phyloP scores from a whole-genome alignment of 2,797 vertebrate species.

The Centropyge bicolor region DNA sequence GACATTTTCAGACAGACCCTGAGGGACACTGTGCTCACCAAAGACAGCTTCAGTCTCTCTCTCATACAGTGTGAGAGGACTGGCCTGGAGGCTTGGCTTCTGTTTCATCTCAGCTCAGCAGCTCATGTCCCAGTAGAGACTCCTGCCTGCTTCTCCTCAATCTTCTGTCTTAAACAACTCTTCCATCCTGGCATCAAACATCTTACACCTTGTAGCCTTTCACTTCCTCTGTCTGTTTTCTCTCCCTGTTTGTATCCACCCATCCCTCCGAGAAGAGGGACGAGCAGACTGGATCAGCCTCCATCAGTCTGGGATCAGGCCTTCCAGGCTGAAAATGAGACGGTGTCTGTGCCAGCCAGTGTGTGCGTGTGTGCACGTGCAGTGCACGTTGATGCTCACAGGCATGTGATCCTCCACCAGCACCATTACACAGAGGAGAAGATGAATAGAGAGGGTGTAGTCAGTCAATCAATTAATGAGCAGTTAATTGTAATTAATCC shows the following conservation, averaged over 20 bases:
- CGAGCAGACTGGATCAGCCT: constrained; percentile 25
- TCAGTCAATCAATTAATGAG: constrained; percentile 70
- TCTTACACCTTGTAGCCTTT: constrained; percentile 26
- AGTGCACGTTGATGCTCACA: constrained; percentile 23
- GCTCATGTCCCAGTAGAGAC: constrained; percentile 48
- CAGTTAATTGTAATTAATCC: constrained; percentile 71
- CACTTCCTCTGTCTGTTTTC: constrained; percentile 21
- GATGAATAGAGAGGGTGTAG: constrained; percentile 37
- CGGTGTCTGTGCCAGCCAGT: constrained; percentile 9
- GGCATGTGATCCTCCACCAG: constrained; percentile 26
- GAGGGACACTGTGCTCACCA: constrained; percentile 52
- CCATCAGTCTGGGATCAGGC: constrained; percentile 15
- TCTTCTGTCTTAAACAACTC: constrained; percentile 27
- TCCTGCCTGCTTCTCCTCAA: not conserved
- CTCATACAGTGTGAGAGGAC: constrained; percentile 15
- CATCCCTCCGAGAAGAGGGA: not conserved
- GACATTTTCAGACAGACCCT: constrained; percentile 61
- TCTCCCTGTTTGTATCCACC: not conserved
- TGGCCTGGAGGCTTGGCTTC: constrained; percentile 59
- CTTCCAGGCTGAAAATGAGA: constrained; percentile 22
- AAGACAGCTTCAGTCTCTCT: constrained; percentile 52
- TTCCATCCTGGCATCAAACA: constrained; percentile 38
- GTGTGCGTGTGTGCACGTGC: constrained; percentile 7
- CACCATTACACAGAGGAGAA: constrained; percentile 24
- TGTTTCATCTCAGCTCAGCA: constrained; percentile 54